Evolutionary conservation across 2,113 vertebrate genomes (phyloP), one percentile per base, ranked within the genome.

Genomic region (Perccottus glenii): DNA sequence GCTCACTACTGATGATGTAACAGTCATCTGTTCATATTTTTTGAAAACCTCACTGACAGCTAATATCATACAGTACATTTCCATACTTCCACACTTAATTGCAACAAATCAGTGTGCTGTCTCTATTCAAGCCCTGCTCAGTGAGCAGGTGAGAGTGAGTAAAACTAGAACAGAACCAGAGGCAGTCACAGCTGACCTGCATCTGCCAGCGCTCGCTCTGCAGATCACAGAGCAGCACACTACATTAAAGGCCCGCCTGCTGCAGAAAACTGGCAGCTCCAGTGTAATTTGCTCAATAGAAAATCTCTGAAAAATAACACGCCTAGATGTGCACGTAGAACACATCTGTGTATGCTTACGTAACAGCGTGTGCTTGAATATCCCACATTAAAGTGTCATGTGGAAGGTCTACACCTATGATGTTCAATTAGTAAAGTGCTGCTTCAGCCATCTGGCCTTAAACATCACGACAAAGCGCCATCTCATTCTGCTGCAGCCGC

Each of bases 251-350:
- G 44, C 4, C 0, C 19, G 40, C 59, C 62, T 27, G 2, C 44
- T 69, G 64, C 40, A 63, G 36, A 64, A 32, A 56, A 43, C 14
- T 48, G 5, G 52, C 51, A 51, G 40, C 32, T 43, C 70, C 58
- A 11, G 52, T 59, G 59, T 72, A 64, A 82, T 85, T 85, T 74
- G 60, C 74, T 80, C 66, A 69, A 83, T 67, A 73, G 73, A 64
- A 73, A 61, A 85, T 80, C 73, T 67, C 27, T 47, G 38, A 61
- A 75, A 42, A 73, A 70, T 60, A 60, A 75, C 58, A 45, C 55
- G n/a, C 48, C 32, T 47, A 59, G 52, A 67, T 65, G 68, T 64
- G 68, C 69, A 60, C 14, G 14, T 8, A 40, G 16, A 19, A 32
- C 70, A 61, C 69, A 60, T 70, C 46, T 81, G 69, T 52, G 64